These are phyloP conservation scores for Anoplius nigerrimus DNA, from an alignment of 2,888 invertebrate genomes.

Conservation along the genomic window DNA sequence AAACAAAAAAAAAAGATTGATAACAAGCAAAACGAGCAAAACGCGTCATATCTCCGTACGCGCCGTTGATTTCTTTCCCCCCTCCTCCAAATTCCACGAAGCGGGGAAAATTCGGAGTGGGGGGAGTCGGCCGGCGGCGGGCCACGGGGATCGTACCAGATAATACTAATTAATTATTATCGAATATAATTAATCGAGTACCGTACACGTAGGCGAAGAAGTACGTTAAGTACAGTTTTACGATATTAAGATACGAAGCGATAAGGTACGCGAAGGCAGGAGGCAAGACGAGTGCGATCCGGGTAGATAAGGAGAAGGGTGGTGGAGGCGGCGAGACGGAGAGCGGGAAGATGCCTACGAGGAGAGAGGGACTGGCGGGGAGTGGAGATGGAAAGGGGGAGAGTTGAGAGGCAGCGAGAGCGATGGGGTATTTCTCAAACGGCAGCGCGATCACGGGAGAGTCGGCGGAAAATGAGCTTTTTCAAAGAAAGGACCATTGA, in stretches of 20 bases:
- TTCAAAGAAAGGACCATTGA: no score
- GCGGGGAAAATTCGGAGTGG: conserved; percentile 27
- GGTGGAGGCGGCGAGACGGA: not conserved
- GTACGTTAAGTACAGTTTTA: conserved; percentile 41
- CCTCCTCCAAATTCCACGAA: conserved; percentile 3
- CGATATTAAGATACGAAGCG: conserved; percentile 27
- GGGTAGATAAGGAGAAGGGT: not conserved
- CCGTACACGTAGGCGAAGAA: conserved; percentile 42
- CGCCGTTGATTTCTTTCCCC: conserved; percentile 19
- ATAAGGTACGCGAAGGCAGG: not conserved
- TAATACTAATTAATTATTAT: conserved; percentile 66
- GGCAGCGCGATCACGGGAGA: no score
- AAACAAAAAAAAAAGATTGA: conserved; percentile 52
- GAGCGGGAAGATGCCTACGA: not conserved
- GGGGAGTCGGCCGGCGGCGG: conserved; percentile 51
- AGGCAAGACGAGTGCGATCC: not conserved
- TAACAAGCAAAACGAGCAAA: conserved; percentile 38
- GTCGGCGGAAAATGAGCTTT: no score
- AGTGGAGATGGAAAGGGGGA: conserved; percentile 1
- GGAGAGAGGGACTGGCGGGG: not conserved
- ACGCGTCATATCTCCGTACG: conserved; percentile 24
- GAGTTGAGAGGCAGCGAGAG: conserved; percentile 27
- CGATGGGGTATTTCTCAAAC: no score
- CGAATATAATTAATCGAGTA: conserved; percentile 65
- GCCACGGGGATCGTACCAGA: conserved; percentile 68